Conservation (phyloP, 2,888 invertebrate species). For the Phytoseiulus persimilis region DNA sequence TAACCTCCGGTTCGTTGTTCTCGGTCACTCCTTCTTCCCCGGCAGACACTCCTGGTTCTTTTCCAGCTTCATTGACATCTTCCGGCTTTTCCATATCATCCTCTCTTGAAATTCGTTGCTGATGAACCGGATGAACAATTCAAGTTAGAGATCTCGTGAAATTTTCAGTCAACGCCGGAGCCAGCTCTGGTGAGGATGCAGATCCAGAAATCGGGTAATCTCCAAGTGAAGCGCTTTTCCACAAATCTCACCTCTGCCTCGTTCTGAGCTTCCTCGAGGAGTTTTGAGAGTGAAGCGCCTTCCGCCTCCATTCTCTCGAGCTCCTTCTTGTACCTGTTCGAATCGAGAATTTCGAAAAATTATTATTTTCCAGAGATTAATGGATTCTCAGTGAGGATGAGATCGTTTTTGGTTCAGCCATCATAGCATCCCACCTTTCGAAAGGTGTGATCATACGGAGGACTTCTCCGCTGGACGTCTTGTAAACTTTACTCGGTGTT, state of each 20-base stretch:
- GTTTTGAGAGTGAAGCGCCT: background rate
- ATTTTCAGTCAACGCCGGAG: no score
- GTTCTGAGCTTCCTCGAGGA: background rate
- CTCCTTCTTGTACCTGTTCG: background rate
- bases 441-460: slow-evolving; percentile 27
- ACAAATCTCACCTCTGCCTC: background rate
- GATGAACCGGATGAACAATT: no score
- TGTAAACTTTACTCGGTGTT: background rate
- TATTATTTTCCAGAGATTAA: background rate
- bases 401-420: background rate
- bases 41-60: background rate
- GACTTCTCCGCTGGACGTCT: background rate
- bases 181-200: no score
- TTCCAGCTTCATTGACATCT: background rate
- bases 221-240: no score
- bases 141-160: no score
- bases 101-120: background rate
- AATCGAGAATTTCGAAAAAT: background rate
- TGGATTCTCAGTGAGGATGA: background rate
- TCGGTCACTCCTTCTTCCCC: background rate
- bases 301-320: background rate
- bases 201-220: no score
- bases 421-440: background rate
- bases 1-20: background rate
- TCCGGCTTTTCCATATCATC: background rate